A percentile compares a stretch with the other conserved stretches of the same genome.
Conservation (phyloP, 2,797 vertebrate species). For the Phoeniculus purpureus region DNA sequence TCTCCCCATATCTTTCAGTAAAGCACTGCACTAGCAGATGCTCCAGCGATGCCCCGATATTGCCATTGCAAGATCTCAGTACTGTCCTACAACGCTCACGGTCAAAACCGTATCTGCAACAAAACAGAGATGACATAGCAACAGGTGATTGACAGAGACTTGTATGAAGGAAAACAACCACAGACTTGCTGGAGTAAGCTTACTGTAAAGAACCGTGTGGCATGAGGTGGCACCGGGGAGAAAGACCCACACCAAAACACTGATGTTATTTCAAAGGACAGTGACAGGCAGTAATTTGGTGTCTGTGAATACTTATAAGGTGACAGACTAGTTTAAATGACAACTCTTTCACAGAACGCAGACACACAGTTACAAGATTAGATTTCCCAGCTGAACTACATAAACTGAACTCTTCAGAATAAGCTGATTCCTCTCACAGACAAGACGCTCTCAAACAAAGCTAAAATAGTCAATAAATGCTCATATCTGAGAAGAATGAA, state of each 20-base stretch:
- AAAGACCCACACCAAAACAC: background rate
- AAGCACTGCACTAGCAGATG: slow-evolving; percentile 89
- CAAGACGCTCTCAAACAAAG: background rate
- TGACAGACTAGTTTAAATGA: background rate
- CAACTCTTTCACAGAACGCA: background rate
- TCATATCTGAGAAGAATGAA: background rate
- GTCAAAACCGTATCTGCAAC: slow-evolving; percentile 91
- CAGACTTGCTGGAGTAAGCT: background rate
- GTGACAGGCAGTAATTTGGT: background rate
- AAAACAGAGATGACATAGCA: background rate
- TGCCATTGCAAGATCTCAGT: slow-evolving; percentile 84
- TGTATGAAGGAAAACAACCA: background rate
- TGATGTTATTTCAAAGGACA: background rate
- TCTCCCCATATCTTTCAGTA: slow-evolving; percentile 83
- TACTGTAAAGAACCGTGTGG: background rate
- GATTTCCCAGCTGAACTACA: background rate
- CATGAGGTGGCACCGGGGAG: background rate
- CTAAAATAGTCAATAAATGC: background rate
- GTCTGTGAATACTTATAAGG: background rate
- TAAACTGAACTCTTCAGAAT: background rate
- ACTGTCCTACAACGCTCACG: slow-evolving; percentile 83
- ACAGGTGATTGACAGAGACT: background rate
- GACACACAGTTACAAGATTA: background rate
- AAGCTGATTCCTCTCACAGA: background rate
- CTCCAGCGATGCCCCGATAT: slow-evolving; percentile 90